Percentiles rank a stretch among this genome's conserved stretches.
Conservation (phyloP, 2,797 vertebrate genomes). For the Neopelma chrysocephalum region DNA sequence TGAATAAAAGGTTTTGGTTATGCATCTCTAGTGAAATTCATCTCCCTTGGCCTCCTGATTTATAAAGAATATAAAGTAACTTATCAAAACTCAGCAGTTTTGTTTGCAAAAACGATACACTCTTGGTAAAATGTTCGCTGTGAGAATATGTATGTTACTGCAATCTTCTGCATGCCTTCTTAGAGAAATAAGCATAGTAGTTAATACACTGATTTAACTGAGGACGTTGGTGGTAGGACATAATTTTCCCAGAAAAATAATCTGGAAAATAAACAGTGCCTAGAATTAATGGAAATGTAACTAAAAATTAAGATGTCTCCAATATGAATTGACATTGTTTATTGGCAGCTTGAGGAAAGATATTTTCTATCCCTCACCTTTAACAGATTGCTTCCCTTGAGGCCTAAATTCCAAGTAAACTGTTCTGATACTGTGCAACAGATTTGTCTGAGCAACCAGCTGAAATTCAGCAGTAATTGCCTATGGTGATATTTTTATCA, state of each 20-base stretch:
- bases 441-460: neutral
- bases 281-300: neutral
- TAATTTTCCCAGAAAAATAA: neutral
- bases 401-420: neutral
- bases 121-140: neutral
- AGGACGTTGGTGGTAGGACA: neutral
- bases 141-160: accelerated
- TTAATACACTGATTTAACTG: neutral
- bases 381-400: neutral
- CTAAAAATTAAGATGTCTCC: neutral
- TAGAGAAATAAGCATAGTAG: neutral
- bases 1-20: neutral
- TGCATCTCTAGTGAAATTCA: neutral
- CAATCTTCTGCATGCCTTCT: neutral
- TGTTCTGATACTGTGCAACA: neutral
- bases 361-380: neutral
- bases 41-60: neutral
- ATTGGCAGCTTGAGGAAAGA: neutral
- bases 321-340: neutral
- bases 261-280: neutral
- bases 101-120: neutral
- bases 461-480: conserved; percentile 15
- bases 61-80: neutral
- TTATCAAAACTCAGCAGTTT: neutral
- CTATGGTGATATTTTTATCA: conserved; percentile 1